Evolutionary conservation across 1,140 invertebrate genomes (phyloP).

Genomic region (Drosophila nigrodunni): DNA sequence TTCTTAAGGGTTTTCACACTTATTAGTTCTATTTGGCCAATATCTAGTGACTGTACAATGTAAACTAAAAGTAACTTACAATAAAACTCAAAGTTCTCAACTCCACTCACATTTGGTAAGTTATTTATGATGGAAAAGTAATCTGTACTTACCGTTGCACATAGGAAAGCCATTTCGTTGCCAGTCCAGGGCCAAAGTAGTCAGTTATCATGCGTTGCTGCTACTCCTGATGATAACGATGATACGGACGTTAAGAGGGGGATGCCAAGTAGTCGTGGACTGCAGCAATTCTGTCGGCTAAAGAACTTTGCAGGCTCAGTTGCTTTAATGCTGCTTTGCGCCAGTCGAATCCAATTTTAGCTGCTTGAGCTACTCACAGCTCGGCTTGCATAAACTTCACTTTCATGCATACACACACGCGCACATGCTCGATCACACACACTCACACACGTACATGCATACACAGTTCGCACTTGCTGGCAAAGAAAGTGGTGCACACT

Average conservation of each 20-base stretch:
- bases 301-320: constrained; percentile 47
- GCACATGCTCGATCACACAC: not conserved
- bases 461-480: not conserved
- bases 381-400: constrained; percentile 48
- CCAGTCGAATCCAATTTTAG: constrained; percentile 74
- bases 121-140: constrained; percentile 16
- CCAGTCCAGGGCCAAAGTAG: constrained; percentile 62
- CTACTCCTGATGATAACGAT: constrained; percentile 36
- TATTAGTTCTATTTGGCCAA: too few species aligned
- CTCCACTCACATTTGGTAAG: not conserved
- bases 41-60: too few species aligned
- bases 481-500: constrained; percentile 23
- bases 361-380: constrained; percentile 52
- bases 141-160: constrained; percentile 60
- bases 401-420: constrained; percentile 13
- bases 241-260: constrained; percentile 7
- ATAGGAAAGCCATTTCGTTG: constrained; percentile 80
- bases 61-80: too few species aligned
- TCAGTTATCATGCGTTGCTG: constrained; percentile 57
- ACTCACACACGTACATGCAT: not conserved
- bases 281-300: not conserved
- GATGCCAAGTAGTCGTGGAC: not conserved
- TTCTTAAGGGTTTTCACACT: too few species aligned
- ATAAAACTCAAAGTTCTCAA: too few species aligned
- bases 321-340: constrained; percentile 49